Conservation (phyloP, 2,113 vertebrate genomes). For the Lathamus discolor region DNA sequence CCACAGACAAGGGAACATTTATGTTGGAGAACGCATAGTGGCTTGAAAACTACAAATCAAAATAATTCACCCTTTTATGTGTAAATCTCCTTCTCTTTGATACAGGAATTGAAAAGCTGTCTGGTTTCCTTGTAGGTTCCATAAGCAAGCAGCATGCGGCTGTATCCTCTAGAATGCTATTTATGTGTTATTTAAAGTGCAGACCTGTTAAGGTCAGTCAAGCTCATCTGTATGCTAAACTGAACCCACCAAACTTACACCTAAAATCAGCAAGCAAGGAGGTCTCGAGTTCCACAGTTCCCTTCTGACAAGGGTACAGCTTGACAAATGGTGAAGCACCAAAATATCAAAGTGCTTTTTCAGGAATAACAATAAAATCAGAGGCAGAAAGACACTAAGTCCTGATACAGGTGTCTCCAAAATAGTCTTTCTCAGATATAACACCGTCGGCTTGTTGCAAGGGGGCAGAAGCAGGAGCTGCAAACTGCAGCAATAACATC, state of each 20-base stretch:
- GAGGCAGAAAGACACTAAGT: not conserved
- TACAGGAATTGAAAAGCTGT: constrained; percentile 64
- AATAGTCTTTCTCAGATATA: not conserved
- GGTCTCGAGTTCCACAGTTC: not conserved
- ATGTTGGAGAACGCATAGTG: not conserved
- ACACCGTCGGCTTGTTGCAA: not conserved
- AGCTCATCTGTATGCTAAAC: constrained; percentile 31
- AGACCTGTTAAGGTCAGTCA: constrained; percentile 17
- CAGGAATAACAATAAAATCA: not conserved
- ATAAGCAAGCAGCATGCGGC: not conserved
- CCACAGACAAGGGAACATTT: constrained; percentile 22
- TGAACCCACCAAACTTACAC: not conserved
- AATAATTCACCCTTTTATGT: constrained; percentile 62
- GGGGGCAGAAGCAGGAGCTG: not conserved
- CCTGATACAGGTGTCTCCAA: not conserved
- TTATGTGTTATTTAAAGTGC: constrained; percentile 39
- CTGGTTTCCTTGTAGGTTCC: constrained; percentile 56
- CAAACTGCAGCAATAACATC: not conserved
- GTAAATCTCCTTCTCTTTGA: constrained; percentile 50
- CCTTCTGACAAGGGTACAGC: not conserved
- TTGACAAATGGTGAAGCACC: not conserved
- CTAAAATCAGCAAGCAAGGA: not conserved
- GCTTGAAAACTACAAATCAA: constrained; percentile 52
- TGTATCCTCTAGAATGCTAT: constrained; percentile 19
- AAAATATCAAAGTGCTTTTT: constrained; percentile 1